These are phyloP conservation scores for Dicyrtoma fusca DNA, from an alignment of 2,888 invertebrate species.

Conservation along the genomic window DNA sequence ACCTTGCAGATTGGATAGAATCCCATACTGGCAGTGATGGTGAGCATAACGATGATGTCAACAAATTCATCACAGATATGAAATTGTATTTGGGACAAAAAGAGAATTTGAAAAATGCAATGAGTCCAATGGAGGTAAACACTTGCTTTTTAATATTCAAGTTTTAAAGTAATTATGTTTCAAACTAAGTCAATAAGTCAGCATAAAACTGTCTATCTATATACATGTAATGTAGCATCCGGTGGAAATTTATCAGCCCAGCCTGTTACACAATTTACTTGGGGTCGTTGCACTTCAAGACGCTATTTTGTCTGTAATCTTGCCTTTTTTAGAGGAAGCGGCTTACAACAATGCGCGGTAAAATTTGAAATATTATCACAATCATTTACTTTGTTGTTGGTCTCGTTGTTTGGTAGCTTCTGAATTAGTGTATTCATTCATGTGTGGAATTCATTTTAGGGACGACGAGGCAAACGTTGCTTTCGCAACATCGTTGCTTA, in stretches of 20 bases:
- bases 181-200: too few species aligned
- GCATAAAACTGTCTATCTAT: neutral
- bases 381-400: neutral
- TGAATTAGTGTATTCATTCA: neutral
- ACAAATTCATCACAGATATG: conserved; percentile 29
- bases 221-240: conserved; percentile 26
- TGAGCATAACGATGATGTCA: neutral
- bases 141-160: too few species aligned
- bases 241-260: conserved; percentile 16
- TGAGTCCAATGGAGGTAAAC: conserved; percentile 28
- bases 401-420: neutral
- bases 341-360: conserved; percentile 24
- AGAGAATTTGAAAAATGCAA: conserved; percentile 24
- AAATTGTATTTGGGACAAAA: conserved; percentile 14
- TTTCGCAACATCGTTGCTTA: conserved; percentile 7
- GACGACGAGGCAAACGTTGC: conserved; percentile 19
- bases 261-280: conserved; percentile 24
- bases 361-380: neutral
- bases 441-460: conserved; percentile 6
- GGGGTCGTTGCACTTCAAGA: conserved; percentile 24
- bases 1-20: conserved; percentile 22
- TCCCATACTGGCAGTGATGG: neutral
- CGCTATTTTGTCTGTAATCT: conserved; percentile 9
- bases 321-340: conserved; percentile 15
- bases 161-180: too few species aligned